Conservation (phyloP, 2,888 invertebrate species). For the Lacanobia wlatinum region DNA sequence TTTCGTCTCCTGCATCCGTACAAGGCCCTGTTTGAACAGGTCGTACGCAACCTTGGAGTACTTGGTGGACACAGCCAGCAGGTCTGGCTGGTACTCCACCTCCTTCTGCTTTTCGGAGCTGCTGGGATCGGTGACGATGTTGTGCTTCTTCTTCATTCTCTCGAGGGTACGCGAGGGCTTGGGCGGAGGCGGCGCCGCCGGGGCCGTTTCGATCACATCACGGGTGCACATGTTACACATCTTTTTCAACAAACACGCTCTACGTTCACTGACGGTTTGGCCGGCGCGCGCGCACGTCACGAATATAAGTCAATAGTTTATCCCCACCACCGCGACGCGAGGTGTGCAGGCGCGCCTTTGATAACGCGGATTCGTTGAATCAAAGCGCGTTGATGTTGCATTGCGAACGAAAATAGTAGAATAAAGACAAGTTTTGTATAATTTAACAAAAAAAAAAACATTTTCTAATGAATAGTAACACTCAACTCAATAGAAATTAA, state of each 20-base stretch:
- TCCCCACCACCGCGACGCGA: slow-evolving; percentile 73
- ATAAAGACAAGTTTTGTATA: neutral
- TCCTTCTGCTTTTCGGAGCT: slow-evolving; percentile 80
- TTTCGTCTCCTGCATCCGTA: slow-evolving; percentile 84
- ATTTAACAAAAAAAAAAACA: neutral
- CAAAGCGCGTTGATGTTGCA: slow-evolving; percentile 5
- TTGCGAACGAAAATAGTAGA: neutral
- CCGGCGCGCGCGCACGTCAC: slow-evolving; percentile 66
- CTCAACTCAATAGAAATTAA: neutral
- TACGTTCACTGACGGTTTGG: slow-evolving; percentile 71
- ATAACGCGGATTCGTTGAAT: slow-evolving; percentile 41
- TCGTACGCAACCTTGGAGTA: slow-evolving; percentile 85
- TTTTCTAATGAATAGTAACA: no score
- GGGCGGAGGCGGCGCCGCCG: slow-evolving; percentile 63
- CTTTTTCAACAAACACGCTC: slow-evolving; percentile 60
- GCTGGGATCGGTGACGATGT: slow-evolving; percentile 82
- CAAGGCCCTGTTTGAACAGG: slow-evolving; percentile 78
- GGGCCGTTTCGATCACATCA: slow-evolving; percentile 74
- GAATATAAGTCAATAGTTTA: slow-evolving; percentile 83
- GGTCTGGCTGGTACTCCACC: slow-evolving; percentile 86
- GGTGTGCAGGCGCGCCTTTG: slow-evolving; percentile 65
- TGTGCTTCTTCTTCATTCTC: slow-evolving; percentile 86
- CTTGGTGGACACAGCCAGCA: slow-evolving; percentile 87
- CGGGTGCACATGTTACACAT: slow-evolving; percentile 89
- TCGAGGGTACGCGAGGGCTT: slow-evolving; percentile 75